Evolutionary conservation across 2,113 vertebrate species (phyloP), one percentile per base, ranked within the genome.

Genomic region (Charina bottae): DNA sequence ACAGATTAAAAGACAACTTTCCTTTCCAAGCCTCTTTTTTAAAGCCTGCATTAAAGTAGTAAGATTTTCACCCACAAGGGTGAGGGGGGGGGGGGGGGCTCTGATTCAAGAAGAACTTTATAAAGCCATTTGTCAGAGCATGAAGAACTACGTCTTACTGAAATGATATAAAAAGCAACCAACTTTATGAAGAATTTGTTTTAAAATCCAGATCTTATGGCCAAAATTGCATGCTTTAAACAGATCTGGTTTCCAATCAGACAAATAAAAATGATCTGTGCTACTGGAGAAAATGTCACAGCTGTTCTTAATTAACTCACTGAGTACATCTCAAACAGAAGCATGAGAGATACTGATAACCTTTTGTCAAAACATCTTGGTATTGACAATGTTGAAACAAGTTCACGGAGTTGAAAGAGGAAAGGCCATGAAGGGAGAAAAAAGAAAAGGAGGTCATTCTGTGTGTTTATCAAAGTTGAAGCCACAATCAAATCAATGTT

Each of bases 101-200:
- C 89, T 64, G 54, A 92, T 83, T 90, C 54, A 7, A 83, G 33
- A 46, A 21, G 2, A 56, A 86, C 49, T 33, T 86, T 64, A 46
- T 37, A 60, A 86, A 93, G 92, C 64, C 59, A 68, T n/a, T 8
- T 49, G 26, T 85, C 91, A 88, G 49, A 90, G 46, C 0, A 4
- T 19, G 53, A 91, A 23, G 94, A 72, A 59, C 9, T 2, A 17
- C 54, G 49, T 95, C 24, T 92, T 85, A 92, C 21, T 56, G 59
- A 56, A 53, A 68, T 21, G 33, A 56, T 90, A 68, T 72, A 68
- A 90, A 89, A 85, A 49, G 26, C n/a, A 56, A 28, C 88, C 85
- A 93, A 90, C 93, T 83, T n/a, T 5, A 92, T 53, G 78, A 59
- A 95, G 92, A 62, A 64, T 93, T 72, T 5, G 85, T 90, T 83